phyloP scores from a whole-genome alignment of 2,797 vertebrate species.

The Lacerta agilis region DNA sequence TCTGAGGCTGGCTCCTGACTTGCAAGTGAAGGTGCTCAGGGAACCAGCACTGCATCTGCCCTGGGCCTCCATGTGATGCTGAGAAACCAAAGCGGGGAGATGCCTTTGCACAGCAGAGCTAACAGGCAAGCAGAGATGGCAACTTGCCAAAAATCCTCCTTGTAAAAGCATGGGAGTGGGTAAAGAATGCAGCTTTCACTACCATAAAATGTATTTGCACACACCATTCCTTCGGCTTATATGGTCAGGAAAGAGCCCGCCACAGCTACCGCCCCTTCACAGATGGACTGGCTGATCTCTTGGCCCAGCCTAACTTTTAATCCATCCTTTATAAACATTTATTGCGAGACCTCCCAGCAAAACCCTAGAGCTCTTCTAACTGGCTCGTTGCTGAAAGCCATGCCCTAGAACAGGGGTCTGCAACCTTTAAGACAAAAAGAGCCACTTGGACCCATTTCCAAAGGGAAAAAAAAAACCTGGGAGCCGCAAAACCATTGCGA shows the following conservation, averaged over 20 bases:
- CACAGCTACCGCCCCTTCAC: neutral
- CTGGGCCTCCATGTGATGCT: neutral
- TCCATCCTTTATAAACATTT: neutral
- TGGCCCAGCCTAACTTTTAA: neutral
- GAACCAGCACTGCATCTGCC: neutral
- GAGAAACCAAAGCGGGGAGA: neutral
- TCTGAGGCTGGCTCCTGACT: neutral
- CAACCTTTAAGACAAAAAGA: too few relatives aligned
- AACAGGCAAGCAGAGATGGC: neutral
- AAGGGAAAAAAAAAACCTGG: too few relatives aligned
- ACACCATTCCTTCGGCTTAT: neutral
- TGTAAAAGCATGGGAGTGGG: constrained; percentile 7
- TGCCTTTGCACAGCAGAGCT: neutral
- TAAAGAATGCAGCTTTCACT: neutral
- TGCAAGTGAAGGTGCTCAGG: neutral
- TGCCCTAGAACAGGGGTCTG: neutral
- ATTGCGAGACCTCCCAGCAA: neutral
- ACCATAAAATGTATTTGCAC: neutral
- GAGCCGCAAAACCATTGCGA: too few relatives aligned
- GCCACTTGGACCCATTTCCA: too few relatives aligned
- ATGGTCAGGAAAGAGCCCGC: constrained; percentile 32
- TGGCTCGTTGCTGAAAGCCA: neutral
- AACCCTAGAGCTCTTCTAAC: neutral
- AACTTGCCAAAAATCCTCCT: constrained; percentile 17
- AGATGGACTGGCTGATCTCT: neutral